Evolutionary conservation across 2,113 vertebrate species (phyloP), one percentile per base, ranked within the genome.

Genomic region (Peromyscus maniculatus): DNA sequence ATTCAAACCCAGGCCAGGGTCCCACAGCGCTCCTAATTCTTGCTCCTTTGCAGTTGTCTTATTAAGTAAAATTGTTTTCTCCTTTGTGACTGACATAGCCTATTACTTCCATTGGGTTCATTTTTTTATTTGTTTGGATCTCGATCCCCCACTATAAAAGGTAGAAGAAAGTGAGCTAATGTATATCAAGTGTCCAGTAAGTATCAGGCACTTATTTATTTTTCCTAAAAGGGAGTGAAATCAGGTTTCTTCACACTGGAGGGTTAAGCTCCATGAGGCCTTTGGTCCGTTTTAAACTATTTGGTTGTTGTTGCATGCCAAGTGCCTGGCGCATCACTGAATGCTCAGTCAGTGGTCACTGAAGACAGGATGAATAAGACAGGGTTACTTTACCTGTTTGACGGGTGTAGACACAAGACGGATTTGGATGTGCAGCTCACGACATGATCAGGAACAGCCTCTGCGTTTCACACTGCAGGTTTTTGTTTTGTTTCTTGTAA

Each of bases 1-100:
- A 82, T 80, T 66, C 57, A 62, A 77, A 95, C n/a, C 82, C 17
- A 52, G 17, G 49, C 77, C 62, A 21, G 1, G 3, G 26, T 43
- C 33, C 36, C 87, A 21, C 46, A 64, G 5, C 28, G 16, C 67
- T 89, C 87, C 91, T 31, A 10, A 64, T 96, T 79, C 89, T 82
- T 69, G 17, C 80, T 86, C 24, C 82, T 94, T 43, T 82, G 24
- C 75, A 49, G 94, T 84, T 89, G 75, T 91, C 93, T 89, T 83
- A 69, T 62, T 87, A 86, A 80, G 84, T 77, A 91, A 72, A 94
- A 62, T 28, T 86, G 43, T 36, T 94, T 64, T 77, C 33, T 62
- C 19, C 21, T 62, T 91, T 71, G 55, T 19, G 31, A 28, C 64
- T 72, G 21, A 69, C 36, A 67, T 55, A 95, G 31, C 67, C 19